Evolutionary conservation across 2,797 vertebrate species (phyloP), one percentile per base, ranked within the genome.

Genomic region (Liparis tanakae): DNA sequence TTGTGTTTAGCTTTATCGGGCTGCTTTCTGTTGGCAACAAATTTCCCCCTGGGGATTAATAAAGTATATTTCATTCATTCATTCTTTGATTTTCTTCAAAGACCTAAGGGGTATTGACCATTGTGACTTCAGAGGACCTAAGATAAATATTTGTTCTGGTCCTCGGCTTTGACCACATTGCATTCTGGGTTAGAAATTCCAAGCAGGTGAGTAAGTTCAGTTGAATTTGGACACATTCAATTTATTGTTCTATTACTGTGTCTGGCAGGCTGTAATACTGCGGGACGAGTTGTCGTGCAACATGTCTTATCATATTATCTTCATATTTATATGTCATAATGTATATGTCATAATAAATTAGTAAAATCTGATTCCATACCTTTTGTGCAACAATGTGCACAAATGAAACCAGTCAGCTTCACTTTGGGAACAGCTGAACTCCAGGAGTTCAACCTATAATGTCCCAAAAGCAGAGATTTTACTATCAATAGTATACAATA

Each of bases 91-190:
- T 25, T 60, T 25, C 3, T 43, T 7, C 6, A 7, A 20, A 13
- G 57, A 12, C 37, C 6, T 43, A 15, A 17, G 8, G 0, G 58
- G 58, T 7, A 3, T n/a, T 41, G 57, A 48, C 18, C 18, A 2
- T 50, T 50, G n/a, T 50, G 18, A 8, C 46, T 50, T 9, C 46
- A 50, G 36, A n/a, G 22, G 33, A 34, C 55, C 10, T 8, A 30
- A 33, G 22, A 8, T 44, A 44, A 30, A 62, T 46, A 33, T n/a
- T 7, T 62, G 25, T 46, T 71, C 33, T 63, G 67, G 34, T 86
- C 33, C 84, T 99, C 86, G 95, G 96, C 79, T 99, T 99, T 80
- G 97, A 99, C 85, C 98, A 98, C 39, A 85, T 72, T 30, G 25
- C 25, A 30, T 30, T 30, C 25, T 30, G 25, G 25, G 25, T 30